phyloP scores from a whole-genome alignment of 2,888 invertebrate species.

The Darwinula stevensoni region DNA sequence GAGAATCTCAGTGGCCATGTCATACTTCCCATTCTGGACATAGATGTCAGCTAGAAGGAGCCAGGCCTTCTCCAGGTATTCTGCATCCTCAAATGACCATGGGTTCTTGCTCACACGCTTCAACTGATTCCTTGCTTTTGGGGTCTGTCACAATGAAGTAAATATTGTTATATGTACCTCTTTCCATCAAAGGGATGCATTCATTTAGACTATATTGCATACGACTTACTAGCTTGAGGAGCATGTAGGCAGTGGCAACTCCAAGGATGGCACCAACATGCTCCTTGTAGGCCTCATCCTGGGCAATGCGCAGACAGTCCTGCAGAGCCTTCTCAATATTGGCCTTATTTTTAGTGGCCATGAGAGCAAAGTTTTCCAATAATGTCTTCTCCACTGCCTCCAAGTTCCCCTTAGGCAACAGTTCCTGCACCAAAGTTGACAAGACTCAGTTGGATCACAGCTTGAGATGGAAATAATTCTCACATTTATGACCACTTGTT shows the following conservation, averaged over 20 bases:
- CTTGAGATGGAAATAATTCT: no score
- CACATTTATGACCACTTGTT: no score
- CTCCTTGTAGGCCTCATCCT: constrained; percentile 29
- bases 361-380: constrained; percentile 44
- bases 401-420: constrained; percentile 31
- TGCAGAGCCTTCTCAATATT: constrained; percentile 56
- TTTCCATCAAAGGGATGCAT: constrained; percentile 2
- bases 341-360: constrained; percentile 53
- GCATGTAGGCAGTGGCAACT: constrained; percentile 49
- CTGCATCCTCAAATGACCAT: constrained; percentile 88
- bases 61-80: constrained; percentile 86
- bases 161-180: neutral
- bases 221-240: constrained; percentile 32
- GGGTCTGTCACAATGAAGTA: constrained; percentile 24
- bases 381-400: constrained; percentile 34
- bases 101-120: constrained; percentile 53
- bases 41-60: constrained; percentile 69
- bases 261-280: constrained; percentile 63
- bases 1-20: constrained; percentile 54
- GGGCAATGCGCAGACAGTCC: constrained; percentile 37
- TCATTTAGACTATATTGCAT: no score
- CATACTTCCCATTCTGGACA: constrained; percentile 47
- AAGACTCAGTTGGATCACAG: neutral
- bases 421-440: constrained; percentile 30
- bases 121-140: constrained; percentile 66